A percentile compares a stretch with the other conserved stretches of the same genome.
These are phyloP conservation scores for Pyrocoelia pectoralis DNA, from an alignment of 2,888 invertebrate genomes.

Conservation along the genomic window DNA sequence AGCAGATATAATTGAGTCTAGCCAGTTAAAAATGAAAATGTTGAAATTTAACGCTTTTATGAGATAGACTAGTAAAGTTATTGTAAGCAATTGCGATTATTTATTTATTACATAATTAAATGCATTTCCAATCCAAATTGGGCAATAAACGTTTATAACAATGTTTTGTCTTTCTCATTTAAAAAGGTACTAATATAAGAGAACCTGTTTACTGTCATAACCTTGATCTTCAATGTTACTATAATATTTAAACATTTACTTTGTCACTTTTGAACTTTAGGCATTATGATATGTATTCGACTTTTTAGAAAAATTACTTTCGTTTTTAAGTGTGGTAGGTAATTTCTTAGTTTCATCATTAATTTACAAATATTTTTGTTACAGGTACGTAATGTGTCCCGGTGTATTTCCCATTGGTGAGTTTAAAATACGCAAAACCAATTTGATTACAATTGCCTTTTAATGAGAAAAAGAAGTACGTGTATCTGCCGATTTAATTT, in stretches of 20 bases:
- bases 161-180: not conserved
- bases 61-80: not conserved
- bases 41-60: not conserved
- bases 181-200: not conserved
- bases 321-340: too few relatives aligned
- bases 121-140: not conserved
- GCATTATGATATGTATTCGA: too few relatives aligned
- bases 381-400: not conserved
- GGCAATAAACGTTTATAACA: not conserved
- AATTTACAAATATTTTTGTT: not conserved
- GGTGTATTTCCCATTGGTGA: not conserved
- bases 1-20: slow-evolving; percentile 8
- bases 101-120: not conserved
- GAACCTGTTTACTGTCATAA: slow-evolving; percentile 2
- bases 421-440: too few relatives aligned
- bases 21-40: slow-evolving; percentile 1
- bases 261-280: not conserved
- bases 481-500: too few relatives aligned
- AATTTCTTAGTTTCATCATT: not conserved
- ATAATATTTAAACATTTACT: too few relatives aligned
- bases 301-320: too few relatives aligned
- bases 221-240: slow-evolving; percentile 9
- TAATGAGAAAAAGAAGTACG: too few relatives aligned
- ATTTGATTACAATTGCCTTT: too few relatives aligned
- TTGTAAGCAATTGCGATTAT: not conserved